Base-by-base conservation (phyloP, 2,888 invertebrate species). In the Leptinotarsa haldemani region DNA sequence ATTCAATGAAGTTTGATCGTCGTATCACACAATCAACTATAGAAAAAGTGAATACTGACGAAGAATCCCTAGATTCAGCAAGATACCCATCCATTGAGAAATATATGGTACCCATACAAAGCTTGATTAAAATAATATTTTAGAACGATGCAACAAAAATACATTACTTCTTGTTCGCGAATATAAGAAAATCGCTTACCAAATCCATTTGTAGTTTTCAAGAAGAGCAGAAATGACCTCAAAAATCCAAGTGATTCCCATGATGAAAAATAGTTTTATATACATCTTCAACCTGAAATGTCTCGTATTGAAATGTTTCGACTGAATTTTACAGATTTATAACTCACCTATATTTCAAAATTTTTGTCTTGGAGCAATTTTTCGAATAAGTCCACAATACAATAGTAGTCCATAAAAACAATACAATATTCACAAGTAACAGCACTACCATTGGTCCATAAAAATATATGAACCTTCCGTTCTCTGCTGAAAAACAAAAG, bases 211-310 rank as follows among this genome's bases (percentile, higher is more conserved):
- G 40, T 74, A 61, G 13, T 74, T 63, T n/a, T 46, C 47, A 4
- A 74, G 25, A 53, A 83, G 81, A 40, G 83, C 84, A 2, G 90
- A 90, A 18, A 90, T 86, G 15, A 93, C 89, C 86, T 94, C 94
- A 80, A 93, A 93, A 77, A 92, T 89, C 93, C 93, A 94, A 0
- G 92, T 90, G 65, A 93, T 88, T 2, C 93, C 94, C 92, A 93
- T 93, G 0, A 93, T 90, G 5, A 93, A 85, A 80, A 92, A 91
- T 71, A 94, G 86, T 84, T 92, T 93, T 3, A 92, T 82, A 70
- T 92, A 93, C 25, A 93, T 85, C 47, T 90, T 86, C 80, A 92
- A 92, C 80, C 92, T 93, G 85, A 64, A 40, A 40, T 40, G 40
- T 40, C 9, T 9, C 40, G 1, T 40, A 5, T 22, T 20, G 2